Base-by-base conservation (phyloP, 30 jellyfish, hydroid and myxozoan genomes). In the Phacellophora camtschatica region DNA sequence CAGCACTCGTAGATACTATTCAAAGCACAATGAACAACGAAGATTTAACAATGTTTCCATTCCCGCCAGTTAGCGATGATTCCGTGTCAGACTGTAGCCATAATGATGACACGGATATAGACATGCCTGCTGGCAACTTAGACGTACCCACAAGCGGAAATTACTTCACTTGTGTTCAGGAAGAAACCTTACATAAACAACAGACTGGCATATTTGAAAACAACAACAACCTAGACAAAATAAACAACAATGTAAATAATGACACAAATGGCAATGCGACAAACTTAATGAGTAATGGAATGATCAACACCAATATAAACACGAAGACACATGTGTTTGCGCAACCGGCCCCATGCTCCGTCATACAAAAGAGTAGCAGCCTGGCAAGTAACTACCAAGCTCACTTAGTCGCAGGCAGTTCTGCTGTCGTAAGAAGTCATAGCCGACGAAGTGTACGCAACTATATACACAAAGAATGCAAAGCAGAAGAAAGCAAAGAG, bases 11-110 rank as follows among this genome's bases (percentile, higher is more conserved):
- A 16, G 96, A 85, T 19, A 34, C 74, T 72, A 74, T 85, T 6
- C 81, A 71, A 34, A 85, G 86, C 76, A 85, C 89, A 54, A 58
- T 85, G 1, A 45, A 77, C 15, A 73, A 74, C 29, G 88, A 85
- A 39, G 96, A 85, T 18, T 32, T 85, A 66, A 85, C 96, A 15
- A 85, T 85, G 96, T 85, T 84, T 63, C 96, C 96, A 7, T 85
- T 85, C 41, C 95, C 95, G 46, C 95, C 95, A 2, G 76, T 82
- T 7, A 70, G 86, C 27, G 94, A 82, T 41, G 91, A 67, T 41
- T 80, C 91, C 13, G 91, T 80, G 35, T 80, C 91, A 5, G 91
- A 80, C n/a, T 65, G 91, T 56, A 80, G 91, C 51, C 91, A 80
- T 55, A 58, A 29, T 16, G 91, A 80, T 20, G 91, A 80, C 66